These are phyloP conservation scores for Diploscapter pachys DNA, from an alignment of 1,140 invertebrate genomes.

Conservation along the genomic window DNA sequence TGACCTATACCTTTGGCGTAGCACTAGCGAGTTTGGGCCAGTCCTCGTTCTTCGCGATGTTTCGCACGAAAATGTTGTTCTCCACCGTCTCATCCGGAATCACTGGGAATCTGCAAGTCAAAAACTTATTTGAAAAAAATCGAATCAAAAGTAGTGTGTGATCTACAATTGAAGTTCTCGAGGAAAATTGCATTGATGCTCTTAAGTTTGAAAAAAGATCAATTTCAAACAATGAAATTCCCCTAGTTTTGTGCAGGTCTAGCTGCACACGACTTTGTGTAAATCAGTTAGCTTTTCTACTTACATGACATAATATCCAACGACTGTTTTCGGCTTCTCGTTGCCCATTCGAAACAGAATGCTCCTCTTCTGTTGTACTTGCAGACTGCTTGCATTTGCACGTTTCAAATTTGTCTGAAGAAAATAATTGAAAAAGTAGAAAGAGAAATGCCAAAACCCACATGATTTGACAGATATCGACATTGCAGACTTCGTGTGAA, in stretches of 20 bases:
- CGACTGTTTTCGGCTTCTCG: conserved; percentile 36
- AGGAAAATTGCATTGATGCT: too few species aligned
- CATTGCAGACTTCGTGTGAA: too few species aligned
- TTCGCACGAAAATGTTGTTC: conserved; percentile 51
- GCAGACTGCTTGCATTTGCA: too few species aligned
- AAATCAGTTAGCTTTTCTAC: neutral
- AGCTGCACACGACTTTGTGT: too few species aligned
- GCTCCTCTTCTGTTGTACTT: conserved; percentile 11
- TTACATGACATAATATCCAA: conserved; percentile 50
- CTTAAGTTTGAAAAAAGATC: neutral
- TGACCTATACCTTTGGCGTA: conserved; percentile 34
- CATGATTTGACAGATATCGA: too few species aligned
- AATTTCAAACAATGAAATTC: neutral
- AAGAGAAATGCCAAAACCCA: too few species aligned
- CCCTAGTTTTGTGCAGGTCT: too few species aligned
- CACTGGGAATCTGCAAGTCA: conserved; percentile 46
- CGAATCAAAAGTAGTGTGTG: too few species aligned
- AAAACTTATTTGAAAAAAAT: too few species aligned
- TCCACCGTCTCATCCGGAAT: conserved; percentile 56
- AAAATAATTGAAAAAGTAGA: too few species aligned
- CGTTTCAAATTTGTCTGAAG: too few species aligned
- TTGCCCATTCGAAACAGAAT: conserved; percentile 49
- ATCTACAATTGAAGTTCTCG: too few species aligned
- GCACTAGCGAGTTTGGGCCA: conserved; percentile 50
- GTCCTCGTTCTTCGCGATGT: conserved; percentile 50